Percentiles rank a stretch among this genome's conserved stretches.
phyloP scores from a whole-genome alignment of 2,797 vertebrate genomes.

The Serranus cabrilla region DNA sequence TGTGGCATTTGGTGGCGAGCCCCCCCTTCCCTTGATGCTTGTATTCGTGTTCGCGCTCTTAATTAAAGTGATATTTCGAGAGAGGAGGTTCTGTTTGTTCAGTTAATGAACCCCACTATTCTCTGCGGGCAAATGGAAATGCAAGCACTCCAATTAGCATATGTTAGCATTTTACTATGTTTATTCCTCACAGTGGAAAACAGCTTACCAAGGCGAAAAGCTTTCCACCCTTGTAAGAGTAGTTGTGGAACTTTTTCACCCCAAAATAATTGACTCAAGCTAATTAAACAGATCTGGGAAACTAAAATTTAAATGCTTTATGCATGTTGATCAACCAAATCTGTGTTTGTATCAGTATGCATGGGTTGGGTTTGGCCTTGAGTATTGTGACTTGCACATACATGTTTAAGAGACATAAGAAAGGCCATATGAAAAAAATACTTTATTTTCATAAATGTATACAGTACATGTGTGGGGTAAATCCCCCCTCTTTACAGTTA shows the following conservation, averaged over 20 bases:
- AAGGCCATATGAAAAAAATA: conserved; percentile 82
- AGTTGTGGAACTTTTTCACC: conserved; percentile 71
- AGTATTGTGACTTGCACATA: not conserved
- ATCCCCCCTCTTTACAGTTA: conserved; percentile 59
- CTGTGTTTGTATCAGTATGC: not conserved
- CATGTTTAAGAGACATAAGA: conserved; percentile 1
- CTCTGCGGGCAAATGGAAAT: conserved; percentile 85
- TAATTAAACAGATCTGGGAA: conserved; percentile 66
- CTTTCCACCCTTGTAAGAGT: conserved; percentile 56
- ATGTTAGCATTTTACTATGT: conserved; percentile 86
- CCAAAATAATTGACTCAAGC: conserved; percentile 70
- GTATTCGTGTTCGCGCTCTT: conserved; percentile 77
- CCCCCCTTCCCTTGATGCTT: conserved; percentile 48
- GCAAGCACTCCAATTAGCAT: conserved; percentile 85
- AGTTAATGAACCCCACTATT: conserved; percentile 84
- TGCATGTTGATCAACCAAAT: conserved; percentile 11
- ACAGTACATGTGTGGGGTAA: conserved; percentile 76
- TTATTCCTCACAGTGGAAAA: conserved; percentile 79
- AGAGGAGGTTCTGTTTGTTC: conserved; percentile 85
- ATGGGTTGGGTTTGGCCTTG: not conserved
- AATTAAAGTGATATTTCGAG: conserved; percentile 88
- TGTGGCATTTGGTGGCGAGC: conserved; percentile 82
- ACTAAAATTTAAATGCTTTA: conserved; percentile 47
- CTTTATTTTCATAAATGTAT: conserved; percentile 86
- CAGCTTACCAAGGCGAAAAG: conserved; percentile 79